Base-by-base conservation (phyloP, 2,888 invertebrate species). In the Cryptus armator region DNA sequence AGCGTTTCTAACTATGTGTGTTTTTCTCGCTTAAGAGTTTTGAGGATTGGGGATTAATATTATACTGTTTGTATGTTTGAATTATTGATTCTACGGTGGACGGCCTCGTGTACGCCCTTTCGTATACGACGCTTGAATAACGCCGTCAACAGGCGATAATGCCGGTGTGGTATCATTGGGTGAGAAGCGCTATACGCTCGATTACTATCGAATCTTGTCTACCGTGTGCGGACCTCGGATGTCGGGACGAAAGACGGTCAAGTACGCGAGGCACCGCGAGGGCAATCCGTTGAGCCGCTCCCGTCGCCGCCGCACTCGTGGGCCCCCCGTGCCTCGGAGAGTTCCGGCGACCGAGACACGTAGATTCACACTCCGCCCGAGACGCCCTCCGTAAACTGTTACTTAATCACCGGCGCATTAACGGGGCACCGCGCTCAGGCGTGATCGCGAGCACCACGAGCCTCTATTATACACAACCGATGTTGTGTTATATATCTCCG, bases 381-480 rank as follows among this genome's bases (percentile, higher is more conserved):
- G 64, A 5, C 62, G 64, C 51, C 48, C 37, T 75, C 74, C 74
- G 7, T 48, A 75, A 75, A 64, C 75, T 75, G 64, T 75, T 75
- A 75, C 64, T 51, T 37, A 75, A 75, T 75, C 75, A 75, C 19
- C 48, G 51, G 48, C 48, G 37, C 75, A 51, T 75, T 75, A 75
- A 75, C 75, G 64, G 74, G 72, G 72, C 72, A 72, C 44, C 59
- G 74, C 29, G 44, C 74, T 62, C 46, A 46, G 44, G 29, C 46
- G 64, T 64, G 64, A 74, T 75, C 48, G 75, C 37, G 62, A 14
- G 62, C 62, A 62, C 32, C 37, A 59, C 59, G 59, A 59, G 59
- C 29, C 4, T 37, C 37, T 37, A 37, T 37, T 37, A 37, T 37
- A 37, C 37, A 37, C 37, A 37, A 37, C 37, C 37, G 37, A 37